Evolutionary conservation across 2,113 vertebrate species (phyloP).

Genomic region (Falco punctatus): DNA sequence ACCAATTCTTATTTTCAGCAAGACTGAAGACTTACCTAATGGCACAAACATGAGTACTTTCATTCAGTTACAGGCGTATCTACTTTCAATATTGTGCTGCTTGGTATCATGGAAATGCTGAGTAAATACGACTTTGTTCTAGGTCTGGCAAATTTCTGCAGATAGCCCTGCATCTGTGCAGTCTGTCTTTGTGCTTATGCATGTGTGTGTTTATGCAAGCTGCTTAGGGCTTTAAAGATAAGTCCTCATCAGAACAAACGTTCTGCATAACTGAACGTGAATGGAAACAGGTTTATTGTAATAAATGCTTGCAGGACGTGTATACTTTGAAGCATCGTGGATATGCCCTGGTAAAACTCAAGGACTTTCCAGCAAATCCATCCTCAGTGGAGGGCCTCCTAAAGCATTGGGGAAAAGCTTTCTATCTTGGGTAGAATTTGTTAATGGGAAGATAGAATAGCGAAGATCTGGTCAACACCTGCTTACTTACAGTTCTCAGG

Average conservation of each 20-base stretch:
- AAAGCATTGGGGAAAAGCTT: neutral
- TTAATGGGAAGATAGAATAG: neutral
- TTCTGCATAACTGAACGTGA: neutral
- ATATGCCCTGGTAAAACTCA: neutral
- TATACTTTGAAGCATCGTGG: neutral
- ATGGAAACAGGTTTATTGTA: neutral
- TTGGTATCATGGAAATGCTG: neutral
- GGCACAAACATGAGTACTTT: neutral
- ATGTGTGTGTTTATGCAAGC: neutral
- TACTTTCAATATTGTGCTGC: neutral
- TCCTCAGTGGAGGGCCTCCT: neutral
- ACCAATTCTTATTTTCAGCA: neutral
- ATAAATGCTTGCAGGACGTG: neutral
- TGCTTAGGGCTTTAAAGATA: neutral
- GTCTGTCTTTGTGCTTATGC: neutral
- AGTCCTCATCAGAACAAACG: neutral
- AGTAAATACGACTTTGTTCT: neutral
- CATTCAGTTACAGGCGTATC: neutral
- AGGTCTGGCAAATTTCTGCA: neutral
- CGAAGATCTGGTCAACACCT: neutral
- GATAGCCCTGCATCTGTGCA: neutral
- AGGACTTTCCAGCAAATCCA: neutral
- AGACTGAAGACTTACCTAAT: neutral
- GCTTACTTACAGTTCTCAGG: neutral
- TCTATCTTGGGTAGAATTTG: neutral